Conservation (phyloP, 2,888 invertebrate species). For the Oasisia sp. region DNA sequence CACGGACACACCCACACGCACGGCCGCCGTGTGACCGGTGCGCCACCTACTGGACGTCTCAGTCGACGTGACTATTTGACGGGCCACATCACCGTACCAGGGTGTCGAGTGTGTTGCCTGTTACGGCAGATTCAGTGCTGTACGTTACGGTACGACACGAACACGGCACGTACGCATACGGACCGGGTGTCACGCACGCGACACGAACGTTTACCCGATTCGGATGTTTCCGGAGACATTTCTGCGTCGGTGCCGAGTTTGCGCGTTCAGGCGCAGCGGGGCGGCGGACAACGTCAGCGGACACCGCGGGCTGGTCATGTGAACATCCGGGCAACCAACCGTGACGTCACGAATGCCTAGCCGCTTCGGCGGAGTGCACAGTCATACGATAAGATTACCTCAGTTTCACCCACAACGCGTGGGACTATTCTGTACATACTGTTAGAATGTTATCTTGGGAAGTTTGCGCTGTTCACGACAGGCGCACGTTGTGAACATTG, state of each 20-base stretch:
- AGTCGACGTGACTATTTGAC: neutral
- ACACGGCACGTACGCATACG: neutral
- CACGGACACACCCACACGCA: neutral
- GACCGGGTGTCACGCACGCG: neutral
- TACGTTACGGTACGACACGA: neutral
- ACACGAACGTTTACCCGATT: no score
- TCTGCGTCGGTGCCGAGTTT: neutral
- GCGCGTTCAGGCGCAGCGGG: neutral
- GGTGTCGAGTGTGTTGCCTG: neutral
- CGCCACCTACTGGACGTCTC: neutral
- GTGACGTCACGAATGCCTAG: neutral
- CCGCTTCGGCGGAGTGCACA: neutral
- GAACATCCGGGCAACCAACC: neutral
- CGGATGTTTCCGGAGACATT: neutral
- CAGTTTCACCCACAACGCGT: neutral
- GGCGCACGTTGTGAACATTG: neutral
- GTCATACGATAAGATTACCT: neutral
- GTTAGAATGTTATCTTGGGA: constrained; percentile 13
- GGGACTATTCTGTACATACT: constrained; percentile 13
- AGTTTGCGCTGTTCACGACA: neutral
- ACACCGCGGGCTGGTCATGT: neutral
- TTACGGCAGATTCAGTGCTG: neutral
- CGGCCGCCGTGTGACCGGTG: neutral
- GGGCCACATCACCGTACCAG: neutral
- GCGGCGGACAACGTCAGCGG: neutral